Percentiles rank a stretch among this genome's conserved stretches.
These are phyloP conservation scores for Penaeus japonicus DNA, from an alignment of 1,140 invertebrate genomes.

Conservation along the genomic window DNA sequence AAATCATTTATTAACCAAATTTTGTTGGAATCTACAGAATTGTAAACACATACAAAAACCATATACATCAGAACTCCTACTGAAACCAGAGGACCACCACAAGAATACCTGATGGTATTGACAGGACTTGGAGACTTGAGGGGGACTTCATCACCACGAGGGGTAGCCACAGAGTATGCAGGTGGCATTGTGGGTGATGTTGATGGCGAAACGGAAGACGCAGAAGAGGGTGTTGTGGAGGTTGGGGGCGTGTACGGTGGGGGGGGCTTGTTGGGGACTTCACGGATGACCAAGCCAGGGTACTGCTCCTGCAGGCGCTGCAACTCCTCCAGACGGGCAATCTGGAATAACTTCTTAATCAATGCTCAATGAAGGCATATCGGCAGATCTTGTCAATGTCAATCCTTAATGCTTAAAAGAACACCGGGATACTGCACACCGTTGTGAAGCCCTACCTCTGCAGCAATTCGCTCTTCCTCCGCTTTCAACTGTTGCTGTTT, in stretches of 20 bases:
- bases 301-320: conserved; percentile 67
- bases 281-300: conserved; percentile 69
- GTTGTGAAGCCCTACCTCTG: conserved; percentile 65
- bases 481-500: conserved; percentile 67
- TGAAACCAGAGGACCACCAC: no score
- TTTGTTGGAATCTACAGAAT: background rate
- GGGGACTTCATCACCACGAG: background rate
- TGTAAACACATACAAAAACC: background rate
- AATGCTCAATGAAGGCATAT: background rate
- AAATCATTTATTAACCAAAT: no score
- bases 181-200: conserved; percentile 32
- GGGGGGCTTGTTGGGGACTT: conserved; percentile 77
- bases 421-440: background rate
- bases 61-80: no score
- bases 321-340: conserved; percentile 70
- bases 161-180: conserved; percentile 9
- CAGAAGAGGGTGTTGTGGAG: background rate
- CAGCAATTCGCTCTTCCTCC: conserved; percentile 71
- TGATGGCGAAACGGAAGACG: background rate
- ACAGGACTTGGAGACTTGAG: background rate
- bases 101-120: conserved; percentile 11
- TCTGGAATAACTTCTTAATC: conserved; percentile 62
- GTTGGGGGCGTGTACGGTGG: conserved; percentile 74
- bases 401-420: conserved; percentile 54
- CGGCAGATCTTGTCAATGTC: background rate